Evolutionary conservation across 2,888 invertebrate species (phyloP).

Genomic region (Allygus modestus): DNA sequence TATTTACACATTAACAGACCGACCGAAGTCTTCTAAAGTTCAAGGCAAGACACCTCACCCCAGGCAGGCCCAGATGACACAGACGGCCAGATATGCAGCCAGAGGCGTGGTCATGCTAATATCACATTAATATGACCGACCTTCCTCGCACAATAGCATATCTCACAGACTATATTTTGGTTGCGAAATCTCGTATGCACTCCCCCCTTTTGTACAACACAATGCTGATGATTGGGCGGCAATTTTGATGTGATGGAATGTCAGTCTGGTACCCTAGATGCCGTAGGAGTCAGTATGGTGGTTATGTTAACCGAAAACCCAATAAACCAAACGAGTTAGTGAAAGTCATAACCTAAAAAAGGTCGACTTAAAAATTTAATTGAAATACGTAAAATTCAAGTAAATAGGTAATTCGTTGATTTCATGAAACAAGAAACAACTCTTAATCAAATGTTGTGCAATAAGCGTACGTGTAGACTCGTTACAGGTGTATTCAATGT

Average conservation of each 20-base stretch:
- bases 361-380: no score
- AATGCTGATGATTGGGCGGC: neutral
- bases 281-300: no score
- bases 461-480: no score
- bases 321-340: no score
- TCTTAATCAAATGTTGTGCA: no score
- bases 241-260: neutral
- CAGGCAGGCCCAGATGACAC: conserved; percentile 14
- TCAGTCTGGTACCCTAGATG: neutral
- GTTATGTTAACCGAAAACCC: no score
- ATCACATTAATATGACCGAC: conserved; percentile 29
- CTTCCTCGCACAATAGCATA: conserved; percentile 13
- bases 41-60: conserved; percentile 14
- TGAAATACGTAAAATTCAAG: no score
- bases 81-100: conserved; percentile 14
- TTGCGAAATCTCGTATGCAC: conserved; percentile 22
- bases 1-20: no score
- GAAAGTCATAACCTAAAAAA: no score
- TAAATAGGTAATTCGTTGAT: no score
- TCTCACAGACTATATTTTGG: conserved; percentile 18
- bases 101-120: conserved; percentile 34
- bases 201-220: neutral
- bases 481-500: no score
- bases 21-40: conserved; percentile 6
- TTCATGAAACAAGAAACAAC: no score